These are phyloP conservation scores for Colletes collaris DNA, from an alignment of 2,888 invertebrate genomes.

Conservation along the genomic window DNA sequence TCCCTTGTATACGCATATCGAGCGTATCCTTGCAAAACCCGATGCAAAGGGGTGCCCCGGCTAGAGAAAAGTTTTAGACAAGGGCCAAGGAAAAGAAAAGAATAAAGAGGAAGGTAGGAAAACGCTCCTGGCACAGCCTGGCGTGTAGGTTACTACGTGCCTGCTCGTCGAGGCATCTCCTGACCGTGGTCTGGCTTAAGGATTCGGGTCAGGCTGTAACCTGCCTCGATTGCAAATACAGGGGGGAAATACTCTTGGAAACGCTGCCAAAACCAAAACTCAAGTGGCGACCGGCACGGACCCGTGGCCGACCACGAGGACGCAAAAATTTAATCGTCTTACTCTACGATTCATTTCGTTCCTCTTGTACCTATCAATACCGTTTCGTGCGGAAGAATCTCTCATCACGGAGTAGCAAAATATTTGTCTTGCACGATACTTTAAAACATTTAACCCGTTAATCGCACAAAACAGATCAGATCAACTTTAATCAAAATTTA, in stretches of 20 bases:
- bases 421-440: not conserved
- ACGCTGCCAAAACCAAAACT: slow-evolving; percentile 79
- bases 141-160: slow-evolving; percentile 78
- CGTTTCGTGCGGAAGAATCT: not conserved
- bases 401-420: not conserved
- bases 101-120: slow-evolving; percentile 63
- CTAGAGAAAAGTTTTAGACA: slow-evolving; percentile 62
- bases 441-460: not conserved
- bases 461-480: too few species aligned
- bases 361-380: slow-evolving; percentile 7
- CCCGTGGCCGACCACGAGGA: slow-evolving; percentile 65
- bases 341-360: slow-evolving; percentile 49
- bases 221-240: slow-evolving; percentile 80
- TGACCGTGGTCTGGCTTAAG: slow-evolving; percentile 76
- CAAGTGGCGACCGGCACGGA: slow-evolving; percentile 71
- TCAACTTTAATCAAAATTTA: too few species aligned
- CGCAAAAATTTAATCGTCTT: slow-evolving; percentile 75
- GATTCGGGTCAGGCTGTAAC: slow-evolving; percentile 80
- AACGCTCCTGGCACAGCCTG: slow-evolving; percentile 73
- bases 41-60: slow-evolving; percentile 27
- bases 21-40: slow-evolving; percentile 50
- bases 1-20: slow-evolving; percentile 56
- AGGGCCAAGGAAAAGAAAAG: slow-evolving; percentile 55
- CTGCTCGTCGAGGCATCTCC: slow-evolving; percentile 73
- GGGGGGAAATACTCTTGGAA: slow-evolving; percentile 74